These are phyloP conservation scores for Gnathonemus longibarbis DNA, from an alignment of 2,113 vertebrate species.

Conservation along the genomic window DNA sequence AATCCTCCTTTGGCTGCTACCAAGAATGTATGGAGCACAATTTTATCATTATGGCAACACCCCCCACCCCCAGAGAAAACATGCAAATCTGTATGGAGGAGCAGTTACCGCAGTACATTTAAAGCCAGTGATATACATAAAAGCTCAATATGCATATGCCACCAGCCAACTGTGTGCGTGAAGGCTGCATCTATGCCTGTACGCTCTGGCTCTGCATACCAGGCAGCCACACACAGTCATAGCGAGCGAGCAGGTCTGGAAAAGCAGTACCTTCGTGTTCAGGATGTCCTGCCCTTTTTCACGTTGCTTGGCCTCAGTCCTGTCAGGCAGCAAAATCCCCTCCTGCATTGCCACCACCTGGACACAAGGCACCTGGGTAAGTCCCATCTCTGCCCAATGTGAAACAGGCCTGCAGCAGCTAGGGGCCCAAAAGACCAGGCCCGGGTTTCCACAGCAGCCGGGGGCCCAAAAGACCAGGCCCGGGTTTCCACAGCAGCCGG, in stretches of 20 bases:
- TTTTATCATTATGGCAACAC: background rate
- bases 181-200: conserved; percentile 40
- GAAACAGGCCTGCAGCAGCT: background rate
- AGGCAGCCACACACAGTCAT: conserved; percentile 55
- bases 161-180: background rate
- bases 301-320: conserved; percentile 27
- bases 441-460: background rate
- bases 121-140: background rate
- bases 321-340: conserved; percentile 35
- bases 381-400: background rate
- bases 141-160: background rate
- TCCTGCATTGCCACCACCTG: conserved; percentile 73
- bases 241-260: conserved; percentile 41
- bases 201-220: conserved; percentile 57
- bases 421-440: background rate
- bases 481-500: conserved; percentile 1
- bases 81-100: background rate
- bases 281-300: conserved; percentile 54
- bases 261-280: conserved; percentile 55
- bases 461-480: background rate
- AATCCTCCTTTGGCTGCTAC: conserved; percentile 43
- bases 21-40: conserved; percentile 19
- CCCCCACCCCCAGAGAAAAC: background rate
- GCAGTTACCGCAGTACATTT: background rate
- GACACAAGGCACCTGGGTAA: conserved; percentile 13